Evolutionary conservation across 2,113 vertebrate genomes (phyloP).

Genomic region (Sceloporus tristichus): DNA sequence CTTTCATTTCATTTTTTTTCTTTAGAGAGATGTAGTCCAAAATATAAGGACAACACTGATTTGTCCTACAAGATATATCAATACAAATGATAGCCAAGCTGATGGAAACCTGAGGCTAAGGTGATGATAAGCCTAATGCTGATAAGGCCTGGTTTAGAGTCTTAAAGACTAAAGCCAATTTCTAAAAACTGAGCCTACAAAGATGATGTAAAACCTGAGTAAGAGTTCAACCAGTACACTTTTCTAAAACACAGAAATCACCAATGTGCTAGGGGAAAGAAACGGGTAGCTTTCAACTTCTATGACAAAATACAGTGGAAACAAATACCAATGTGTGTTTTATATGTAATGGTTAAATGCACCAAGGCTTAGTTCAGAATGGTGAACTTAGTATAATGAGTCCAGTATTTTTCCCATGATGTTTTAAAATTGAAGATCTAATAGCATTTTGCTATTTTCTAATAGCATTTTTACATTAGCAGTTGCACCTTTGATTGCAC

Average conservation of each 20-base stretch:
- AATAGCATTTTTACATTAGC: too few relatives aligned
- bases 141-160: not conserved
- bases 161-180: not conserved
- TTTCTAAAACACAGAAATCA: not conserved
- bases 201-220: not conserved
- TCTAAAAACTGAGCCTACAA: not conserved
- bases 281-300: not conserved
- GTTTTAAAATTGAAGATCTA: not conserved
- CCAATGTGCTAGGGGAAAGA: not conserved
- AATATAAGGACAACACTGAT: too few relatives aligned
- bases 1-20: too few relatives aligned
- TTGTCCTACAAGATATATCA: not conserved
- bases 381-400: not conserved
- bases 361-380: not conserved
- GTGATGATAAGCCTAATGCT: not conserved
- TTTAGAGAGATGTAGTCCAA: too few relatives aligned
- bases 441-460: not conserved
- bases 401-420: not conserved
- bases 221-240: not conserved
- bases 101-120: not conserved
- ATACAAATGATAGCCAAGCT: not conserved
- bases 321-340: not conserved
- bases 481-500: too few relatives aligned
- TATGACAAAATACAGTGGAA: not conserved
- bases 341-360: not conserved